Conservation (phyloP, 2,113 vertebrate species). For the Erythrolamprus reginae region DNA sequence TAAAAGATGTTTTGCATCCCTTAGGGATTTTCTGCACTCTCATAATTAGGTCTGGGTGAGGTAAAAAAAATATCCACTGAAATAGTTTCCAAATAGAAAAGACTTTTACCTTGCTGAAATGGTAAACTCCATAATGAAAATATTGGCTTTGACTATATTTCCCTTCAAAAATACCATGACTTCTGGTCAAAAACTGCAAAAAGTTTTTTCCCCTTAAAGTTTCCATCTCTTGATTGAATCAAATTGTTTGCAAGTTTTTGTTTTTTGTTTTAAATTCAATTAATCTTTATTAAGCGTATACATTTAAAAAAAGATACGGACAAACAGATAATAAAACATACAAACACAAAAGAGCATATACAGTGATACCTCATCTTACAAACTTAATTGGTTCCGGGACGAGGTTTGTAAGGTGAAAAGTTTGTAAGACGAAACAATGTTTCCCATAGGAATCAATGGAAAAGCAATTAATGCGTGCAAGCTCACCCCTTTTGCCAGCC, state of each 20-base stretch:
- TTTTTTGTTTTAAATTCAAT: no score
- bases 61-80: background rate
- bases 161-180: background rate
- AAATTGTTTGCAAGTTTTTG: background rate
- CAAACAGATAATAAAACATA: no score
- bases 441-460: no score
- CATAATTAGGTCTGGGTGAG: background rate
- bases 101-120: background rate
- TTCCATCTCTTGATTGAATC: background rate
- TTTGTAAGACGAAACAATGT: no score
- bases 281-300: no score
- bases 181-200: background rate
- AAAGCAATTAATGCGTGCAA: no score
- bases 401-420: no score
- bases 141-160: constrained; percentile 1
- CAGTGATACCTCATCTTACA: no score
- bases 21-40: background rate
- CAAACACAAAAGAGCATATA: no score
- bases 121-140: background rate
- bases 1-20: constrained; percentile 6
- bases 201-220: background rate
- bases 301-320: no score
- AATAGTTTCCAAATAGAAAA: background rate
- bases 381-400: no score
- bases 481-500: no score